Base-by-base conservation (phyloP, 30 jellyfish, hydroid and myxozoan genomes). In the Mastigias papua region DNA sequence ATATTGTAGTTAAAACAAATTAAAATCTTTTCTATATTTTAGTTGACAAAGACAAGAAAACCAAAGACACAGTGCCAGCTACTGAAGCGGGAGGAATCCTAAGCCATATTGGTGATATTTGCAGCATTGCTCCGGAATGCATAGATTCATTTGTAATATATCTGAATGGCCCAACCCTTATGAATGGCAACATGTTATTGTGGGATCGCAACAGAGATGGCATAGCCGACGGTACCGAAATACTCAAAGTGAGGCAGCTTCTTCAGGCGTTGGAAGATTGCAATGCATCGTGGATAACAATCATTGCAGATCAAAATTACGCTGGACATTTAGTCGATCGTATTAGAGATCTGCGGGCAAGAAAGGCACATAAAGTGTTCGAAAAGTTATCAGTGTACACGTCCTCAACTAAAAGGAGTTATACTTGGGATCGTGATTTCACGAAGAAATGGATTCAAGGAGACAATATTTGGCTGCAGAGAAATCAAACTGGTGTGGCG, bases 141-240 rank as follows among this genome's bases (percentile, higher is more conserved):
- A 76, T 95, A 9, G 99, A 95, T 46, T 78, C 98, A 0, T 86
- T 95, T 34, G 88, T 81, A 32, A 76, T 95, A 31, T 95, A 95
- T 80, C 93, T 95, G 37, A 95, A 95, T 48, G 98, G 99, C 26
- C 99, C 99, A 16, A 90, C 99, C 0, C 49, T 87, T 69, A 87
- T 75, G 89, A 95, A 95, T 82, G 99, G 99, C 37, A 87, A 95
- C 73, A 63, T 95, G 89, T 60, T 95, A 64, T 78, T 95, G 17
- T 95, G 99, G 99, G 99, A 95, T 78, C 69, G 96, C 37, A 83
- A 90, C 86, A 65, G 87, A 37, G 99, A 90, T 82, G 97, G 99
- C 7, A 86, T 78, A 16, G 98, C 99, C 23, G 94, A 84, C 48
- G 96, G 96, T 17, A 76, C 97, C 17, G 98, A 91, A 68, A 90